Evolutionary conservation across 37 sponge, comb jelly and placozoan genomes (phyloP).

Genomic region (Crambe crambe): DNA sequence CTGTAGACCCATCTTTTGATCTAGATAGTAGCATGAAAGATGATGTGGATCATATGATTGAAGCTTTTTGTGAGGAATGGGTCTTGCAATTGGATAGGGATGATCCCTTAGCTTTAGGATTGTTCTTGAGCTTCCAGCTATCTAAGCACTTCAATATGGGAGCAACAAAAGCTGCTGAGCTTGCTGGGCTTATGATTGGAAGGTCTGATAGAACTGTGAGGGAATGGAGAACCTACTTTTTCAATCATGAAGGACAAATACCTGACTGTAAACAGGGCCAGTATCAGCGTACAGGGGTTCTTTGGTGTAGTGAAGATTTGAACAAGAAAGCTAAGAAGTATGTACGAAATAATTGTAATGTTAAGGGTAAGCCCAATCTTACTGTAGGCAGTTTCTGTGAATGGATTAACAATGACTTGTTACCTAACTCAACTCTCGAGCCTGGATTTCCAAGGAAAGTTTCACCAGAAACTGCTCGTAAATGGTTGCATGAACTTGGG

Average conservation of each 20-base stretch:
- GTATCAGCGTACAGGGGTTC: slow-evolving; percentile 6
- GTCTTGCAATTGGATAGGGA: slow-evolving; percentile 20
- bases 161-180: slow-evolving; percentile 52
- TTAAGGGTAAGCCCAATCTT: slow-evolving; percentile 34
- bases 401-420: too few relatives aligned
- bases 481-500: too few relatives aligned
- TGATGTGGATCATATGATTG: slow-evolving; percentile 24
- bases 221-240: too few relatives aligned
- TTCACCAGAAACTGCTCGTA: too few relatives aligned
- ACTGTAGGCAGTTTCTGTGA: not conserved
- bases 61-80: slow-evolving; percentile 52
- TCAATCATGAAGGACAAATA: too few relatives aligned
- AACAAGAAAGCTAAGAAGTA: slow-evolving; percentile 16
- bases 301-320: slow-evolving; percentile 12
- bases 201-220: slow-evolving; percentile 44
- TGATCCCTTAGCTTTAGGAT: slow-evolving; percentile 32
- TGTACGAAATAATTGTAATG: slow-evolving; percentile 21
- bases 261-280: slow-evolving; percentile 8
- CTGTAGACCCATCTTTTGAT: slow-evolving; percentile 40
- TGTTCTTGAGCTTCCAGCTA: slow-evolving; percentile 49
- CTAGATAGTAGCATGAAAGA: slow-evolving; percentile 26
- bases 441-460: too few relatives aligned
- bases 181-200: slow-evolving; percentile 52
- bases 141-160: not conserved
- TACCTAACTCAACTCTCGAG: too few relatives aligned